These are phyloP conservation scores for Pyrgilauda ruficollis DNA, from an alignment of 2,113 vertebrate genomes.

Conservation along the genomic window DNA sequence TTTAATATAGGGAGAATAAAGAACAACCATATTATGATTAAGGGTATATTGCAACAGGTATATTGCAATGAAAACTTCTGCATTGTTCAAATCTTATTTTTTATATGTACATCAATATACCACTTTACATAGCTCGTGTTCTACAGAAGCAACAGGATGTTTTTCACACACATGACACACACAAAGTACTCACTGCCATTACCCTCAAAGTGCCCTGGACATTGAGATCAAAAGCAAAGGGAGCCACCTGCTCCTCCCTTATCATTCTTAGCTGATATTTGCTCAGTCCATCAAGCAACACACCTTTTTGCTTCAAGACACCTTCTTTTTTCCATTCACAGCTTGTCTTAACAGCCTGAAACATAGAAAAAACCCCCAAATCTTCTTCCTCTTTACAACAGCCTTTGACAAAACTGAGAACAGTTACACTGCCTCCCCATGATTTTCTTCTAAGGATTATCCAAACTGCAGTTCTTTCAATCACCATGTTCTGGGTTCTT, in stretches of 20 bases:
- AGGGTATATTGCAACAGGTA: background rate
- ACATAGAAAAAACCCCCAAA: fast-evolving
- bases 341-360: background rate
- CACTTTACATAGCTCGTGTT: fast-evolving
- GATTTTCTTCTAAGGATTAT: background rate
- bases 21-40: background rate
- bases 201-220: background rate
- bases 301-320: background rate
- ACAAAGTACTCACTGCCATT: background rate
- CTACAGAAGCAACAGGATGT: background rate
- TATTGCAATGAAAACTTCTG: background rate
- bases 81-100: background rate
- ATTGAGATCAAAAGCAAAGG: background rate
- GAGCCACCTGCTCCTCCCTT: background rate
- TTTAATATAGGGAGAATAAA: background rate
- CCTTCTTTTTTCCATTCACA: background rate
- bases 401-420: background rate
- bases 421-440: fast-evolving
- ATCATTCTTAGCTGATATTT: background rate
- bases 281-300: background rate
- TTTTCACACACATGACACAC: background rate
- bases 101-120: fast-evolving
- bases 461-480: background rate
- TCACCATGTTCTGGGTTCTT: background rate
- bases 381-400: background rate